Evolutionary conservation across 1,140 invertebrate genomes (phyloP).

Genomic region (Hycleus cichorii): DNA sequence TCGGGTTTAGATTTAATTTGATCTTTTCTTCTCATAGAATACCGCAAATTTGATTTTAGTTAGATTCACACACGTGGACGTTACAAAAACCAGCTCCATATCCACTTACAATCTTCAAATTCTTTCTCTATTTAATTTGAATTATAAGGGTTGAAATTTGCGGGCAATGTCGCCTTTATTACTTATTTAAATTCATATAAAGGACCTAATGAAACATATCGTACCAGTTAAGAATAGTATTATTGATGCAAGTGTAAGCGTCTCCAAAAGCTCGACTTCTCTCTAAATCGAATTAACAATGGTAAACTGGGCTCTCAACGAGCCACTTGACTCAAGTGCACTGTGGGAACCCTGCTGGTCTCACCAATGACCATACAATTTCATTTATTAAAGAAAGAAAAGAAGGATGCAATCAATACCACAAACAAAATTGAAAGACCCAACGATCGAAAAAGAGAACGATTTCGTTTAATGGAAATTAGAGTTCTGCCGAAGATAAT

Average conservation of each 20-base stretch:
- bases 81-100: too few species aligned
- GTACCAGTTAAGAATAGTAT: constrained; percentile 3
- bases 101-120: too few species aligned
- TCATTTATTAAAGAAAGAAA: too few species aligned
- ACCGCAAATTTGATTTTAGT: neutral
- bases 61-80: too few species aligned
- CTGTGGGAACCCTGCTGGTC: constrained; percentile 14
- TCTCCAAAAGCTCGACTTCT: constrained; percentile 10
- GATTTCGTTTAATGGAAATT: too few species aligned
- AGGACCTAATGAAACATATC: constrained; percentile 11
- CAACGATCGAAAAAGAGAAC: too few species aligned
- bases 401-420: too few species aligned
- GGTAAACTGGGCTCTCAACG: constrained; percentile 13
- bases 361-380: neutral
- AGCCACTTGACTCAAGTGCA: constrained; percentile 12
- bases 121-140: too few species aligned
- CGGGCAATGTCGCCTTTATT: constrained; percentile 16
- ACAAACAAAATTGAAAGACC: too few species aligned
- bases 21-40: constrained; percentile 17
- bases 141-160: neutral
- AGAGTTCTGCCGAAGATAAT: too few species aligned
- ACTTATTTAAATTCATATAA: constrained; percentile 17
- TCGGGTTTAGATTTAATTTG: constrained; percentile 35
- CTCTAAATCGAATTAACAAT: constrained; percentile 8
- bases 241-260: constrained; percentile 14